phyloP scores from a whole-genome alignment of 2,888 invertebrate genomes.

The Trachelus tabidus region DNA sequence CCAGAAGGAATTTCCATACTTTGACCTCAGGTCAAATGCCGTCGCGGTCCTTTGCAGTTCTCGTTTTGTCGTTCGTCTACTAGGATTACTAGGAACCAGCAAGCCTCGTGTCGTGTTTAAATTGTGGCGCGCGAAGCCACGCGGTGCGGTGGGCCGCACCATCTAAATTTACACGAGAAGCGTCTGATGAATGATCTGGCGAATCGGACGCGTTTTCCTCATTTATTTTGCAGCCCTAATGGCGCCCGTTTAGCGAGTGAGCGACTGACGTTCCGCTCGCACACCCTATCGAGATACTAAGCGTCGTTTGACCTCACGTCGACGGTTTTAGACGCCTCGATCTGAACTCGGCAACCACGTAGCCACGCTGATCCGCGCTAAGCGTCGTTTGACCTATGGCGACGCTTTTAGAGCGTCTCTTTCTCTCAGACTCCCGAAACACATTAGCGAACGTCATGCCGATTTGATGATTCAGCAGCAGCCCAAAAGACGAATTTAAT shows the following conservation, averaged over 20 bases:
- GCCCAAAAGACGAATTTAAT: too few species aligned
- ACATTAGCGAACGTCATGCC: too few species aligned
- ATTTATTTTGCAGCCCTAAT: constrained; percentile 12
- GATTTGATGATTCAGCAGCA: too few species aligned
- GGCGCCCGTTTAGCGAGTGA: constrained; percentile 6
- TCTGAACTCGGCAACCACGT: too few species aligned
- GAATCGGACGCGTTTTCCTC: constrained; percentile 1
- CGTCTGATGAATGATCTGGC: constrained; percentile 3
- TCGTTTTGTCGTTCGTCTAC: too few species aligned
- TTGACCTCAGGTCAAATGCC: too few species aligned
- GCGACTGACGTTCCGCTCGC: neutral
- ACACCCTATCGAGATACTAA: constrained; percentile 16
- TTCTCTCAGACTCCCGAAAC: too few species aligned
- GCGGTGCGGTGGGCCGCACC: neutral
- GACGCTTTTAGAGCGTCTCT: too few species aligned
- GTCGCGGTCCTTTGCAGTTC: neutral
- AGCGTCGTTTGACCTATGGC: too few species aligned
- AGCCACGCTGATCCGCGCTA: too few species aligned
- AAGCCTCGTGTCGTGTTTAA: neutral
- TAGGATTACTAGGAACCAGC: neutral
- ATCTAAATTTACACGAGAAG: neutral
- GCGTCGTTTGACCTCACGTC: constrained; percentile 34
- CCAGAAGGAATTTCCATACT: too few species aligned
- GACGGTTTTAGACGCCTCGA: neutral
- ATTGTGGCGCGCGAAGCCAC: neutral